Evolutionary conservation across 2,888 invertebrate genomes (phyloP).

Genomic region (Hybos culiciformis): DNA sequence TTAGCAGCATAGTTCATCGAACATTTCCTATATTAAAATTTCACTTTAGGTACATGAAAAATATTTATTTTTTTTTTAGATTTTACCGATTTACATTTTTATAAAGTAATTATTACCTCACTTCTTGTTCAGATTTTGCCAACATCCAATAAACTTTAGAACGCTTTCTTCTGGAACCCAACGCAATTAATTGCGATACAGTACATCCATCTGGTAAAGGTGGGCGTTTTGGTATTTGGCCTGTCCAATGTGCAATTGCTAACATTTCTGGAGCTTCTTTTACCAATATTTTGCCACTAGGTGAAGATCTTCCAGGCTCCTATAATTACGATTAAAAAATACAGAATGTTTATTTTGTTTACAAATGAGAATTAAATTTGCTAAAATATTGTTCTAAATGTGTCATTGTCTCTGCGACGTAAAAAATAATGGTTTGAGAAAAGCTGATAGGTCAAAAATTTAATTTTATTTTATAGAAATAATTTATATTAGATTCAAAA

Average conservation of each 20-base stretch:
- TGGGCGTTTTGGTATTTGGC: conserved; percentile 60
- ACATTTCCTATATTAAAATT: no score
- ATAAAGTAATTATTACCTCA: conserved; percentile 48
- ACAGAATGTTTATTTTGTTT: background rate
- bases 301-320: conserved; percentile 35
- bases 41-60: no score
- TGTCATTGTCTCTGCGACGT: no score
- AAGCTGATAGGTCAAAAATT: no score
- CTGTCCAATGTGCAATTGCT: conserved; percentile 68
- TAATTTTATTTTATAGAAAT: no score
- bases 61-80: no score
- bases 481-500: no score
- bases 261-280: conserved; percentile 70
- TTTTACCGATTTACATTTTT: no score
- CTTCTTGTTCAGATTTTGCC: conserved; percentile 61
- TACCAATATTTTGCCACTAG: conserved; percentile 42
- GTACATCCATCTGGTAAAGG: conserved; percentile 53
- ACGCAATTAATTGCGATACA: conserved; percentile 60
- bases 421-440: no score
- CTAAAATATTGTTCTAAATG: no score
- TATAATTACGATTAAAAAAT: conserved; percentile 9
- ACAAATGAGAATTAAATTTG: no score
- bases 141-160: conserved; percentile 70
- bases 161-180: conserved; percentile 53
- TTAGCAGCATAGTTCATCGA: no score